Base-by-base conservation (phyloP, 2,113 vertebrate genomes). In the Trogon melanurus region DNA sequence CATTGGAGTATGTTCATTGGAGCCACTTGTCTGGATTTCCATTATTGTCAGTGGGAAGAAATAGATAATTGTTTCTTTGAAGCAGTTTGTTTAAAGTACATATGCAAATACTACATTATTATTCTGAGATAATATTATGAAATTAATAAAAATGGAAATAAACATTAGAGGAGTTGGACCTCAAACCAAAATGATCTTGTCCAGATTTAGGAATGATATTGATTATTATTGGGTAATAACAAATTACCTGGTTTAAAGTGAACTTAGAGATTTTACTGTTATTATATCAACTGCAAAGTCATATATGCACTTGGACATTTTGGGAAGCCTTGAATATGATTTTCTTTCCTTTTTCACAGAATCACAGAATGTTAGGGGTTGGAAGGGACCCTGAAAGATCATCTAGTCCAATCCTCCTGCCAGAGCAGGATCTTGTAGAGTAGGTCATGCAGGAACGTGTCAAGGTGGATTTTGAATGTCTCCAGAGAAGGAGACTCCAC, bases 31-130 rank as follows among this genome's bases (percentile, higher is more conserved):
- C 13, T 66, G 14, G 11, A 74, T 51, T 73, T 86, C 36, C 12
- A 16, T 26, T 86, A 41, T 38, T 66, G 19, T 44, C 53, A 70
- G 22, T 14, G 5, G 10, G 8, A 78, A 74, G 13, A 87, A 89
- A 84, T 5, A 58, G 4, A 65, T 25, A 16, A 30, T 60, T 57
- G 3, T 23, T 75, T 75, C 19, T 85, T 64, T 51, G 16, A 80
- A 91, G 25, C 1, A 0, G 10, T 70, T 73, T 58, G n/a, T 86
- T 62, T 89, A 32, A 80, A 78, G 16, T 45, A 19, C 2, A 5
- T 50, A 9, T 2, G 0, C 53, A 66, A 80, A 58, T 1, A 0
- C 8, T 48, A 2, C 3, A 22, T 25, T 71, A 45, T 4, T 66
- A 32, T 84, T 78, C 26, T 80, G 16, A 85, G 34, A 22, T 4